A percentile compares a stretch with the other conserved stretches of the same genome.
Evolutionary conservation across 2,888 invertebrate species (phyloP).

Genomic region (Tupiocoris notatus): DNA sequence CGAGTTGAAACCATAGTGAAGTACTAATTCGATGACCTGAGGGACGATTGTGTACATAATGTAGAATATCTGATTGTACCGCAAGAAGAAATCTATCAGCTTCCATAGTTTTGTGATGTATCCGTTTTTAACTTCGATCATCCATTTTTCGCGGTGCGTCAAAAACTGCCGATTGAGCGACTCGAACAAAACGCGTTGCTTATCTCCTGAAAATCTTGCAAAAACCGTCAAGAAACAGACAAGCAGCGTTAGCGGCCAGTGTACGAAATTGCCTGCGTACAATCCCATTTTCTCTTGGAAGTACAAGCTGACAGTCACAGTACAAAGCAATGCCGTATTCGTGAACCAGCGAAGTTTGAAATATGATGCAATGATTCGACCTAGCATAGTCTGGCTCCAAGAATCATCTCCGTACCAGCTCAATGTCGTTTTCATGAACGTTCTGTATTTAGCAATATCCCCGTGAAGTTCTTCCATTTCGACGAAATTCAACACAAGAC

Average conservation of each 20-base stretch:
- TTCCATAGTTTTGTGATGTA: background rate
- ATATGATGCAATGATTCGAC: background rate
- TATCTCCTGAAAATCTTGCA: background rate
- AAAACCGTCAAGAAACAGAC: background rate
- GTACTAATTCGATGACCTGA: background rate
- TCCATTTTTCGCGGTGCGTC: conserved; percentile 1
- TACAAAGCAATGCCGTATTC: background rate
- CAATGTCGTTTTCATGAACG: conserved; percentile 1
- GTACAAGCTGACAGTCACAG: background rate
- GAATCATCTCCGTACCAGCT: background rate
- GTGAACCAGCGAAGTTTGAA: background rate
- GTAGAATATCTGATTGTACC: background rate
- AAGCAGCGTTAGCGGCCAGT: background rate
- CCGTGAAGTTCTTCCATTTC: background rate
- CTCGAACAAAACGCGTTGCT: background rate
- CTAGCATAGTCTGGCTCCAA: background rate
- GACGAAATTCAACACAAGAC: too few species aligned
- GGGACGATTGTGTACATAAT: background rate
- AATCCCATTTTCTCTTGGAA: background rate
- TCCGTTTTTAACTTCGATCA: conserved; percentile 5
- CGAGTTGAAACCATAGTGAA: background rate
- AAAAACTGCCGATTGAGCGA: background rate
- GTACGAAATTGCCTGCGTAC: background rate
- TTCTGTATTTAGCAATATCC: conserved; percentile 10
- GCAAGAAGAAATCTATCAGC: background rate